These are phyloP conservation scores for Cantharis lateralis DNA, from an alignment of 2,888 invertebrate genomes.

Conservation along the genomic window DNA sequence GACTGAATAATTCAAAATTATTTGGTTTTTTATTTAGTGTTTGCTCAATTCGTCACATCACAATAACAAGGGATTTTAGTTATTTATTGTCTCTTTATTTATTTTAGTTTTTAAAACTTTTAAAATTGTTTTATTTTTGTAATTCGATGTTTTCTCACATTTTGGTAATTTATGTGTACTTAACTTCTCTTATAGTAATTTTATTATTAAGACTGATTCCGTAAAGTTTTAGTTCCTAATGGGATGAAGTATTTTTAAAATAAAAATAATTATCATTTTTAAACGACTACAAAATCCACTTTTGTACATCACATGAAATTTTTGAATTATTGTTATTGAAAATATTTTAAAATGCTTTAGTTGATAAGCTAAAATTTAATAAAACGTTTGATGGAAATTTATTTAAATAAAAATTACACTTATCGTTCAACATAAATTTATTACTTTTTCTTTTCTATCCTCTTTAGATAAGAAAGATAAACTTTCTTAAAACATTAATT, in stretches of 20 bases:
- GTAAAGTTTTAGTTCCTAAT: conserved; percentile 57
- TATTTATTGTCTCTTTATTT: neutral
- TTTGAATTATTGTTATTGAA: neutral
- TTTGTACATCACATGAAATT: neutral
- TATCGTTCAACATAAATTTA: neutral
- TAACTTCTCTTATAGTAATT: conserved; percentile 39
- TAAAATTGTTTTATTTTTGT: conserved; percentile 1
- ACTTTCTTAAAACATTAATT: no score
- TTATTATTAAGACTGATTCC: conserved; percentile 57
- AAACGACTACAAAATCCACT: neutral
- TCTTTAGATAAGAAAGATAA: no score
- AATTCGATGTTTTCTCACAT: conserved; percentile 26
- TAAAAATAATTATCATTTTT: conserved; percentile 23
- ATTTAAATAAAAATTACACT: conserved; percentile 4
- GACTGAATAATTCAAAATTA: neutral
- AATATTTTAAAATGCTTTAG: neutral
- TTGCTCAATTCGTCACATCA: conserved; percentile 22
- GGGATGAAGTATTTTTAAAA: conserved; percentile 54
- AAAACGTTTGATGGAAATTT: conserved; percentile 1
- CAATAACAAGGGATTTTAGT: conserved; percentile 5
- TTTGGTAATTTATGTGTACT: conserved; percentile 41
- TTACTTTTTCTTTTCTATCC: no score
- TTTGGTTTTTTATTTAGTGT: conserved; percentile 10
- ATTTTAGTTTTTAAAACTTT: neutral
- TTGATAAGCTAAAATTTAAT: neutral